Conservation (phyloP, 1,140 invertebrate species). For the Phymastichus coffea region DNA sequence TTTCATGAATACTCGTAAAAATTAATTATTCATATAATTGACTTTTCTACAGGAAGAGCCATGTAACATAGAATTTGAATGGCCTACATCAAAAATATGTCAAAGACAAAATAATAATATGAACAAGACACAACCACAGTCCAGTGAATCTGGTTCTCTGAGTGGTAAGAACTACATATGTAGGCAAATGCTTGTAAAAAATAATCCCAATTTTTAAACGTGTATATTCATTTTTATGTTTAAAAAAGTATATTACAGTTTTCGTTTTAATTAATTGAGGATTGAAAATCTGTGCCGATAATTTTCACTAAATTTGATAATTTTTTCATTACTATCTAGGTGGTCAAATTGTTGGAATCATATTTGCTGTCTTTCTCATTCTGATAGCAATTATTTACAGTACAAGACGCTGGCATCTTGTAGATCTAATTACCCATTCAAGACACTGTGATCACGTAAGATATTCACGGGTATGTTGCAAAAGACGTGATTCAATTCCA, state of each 20-base stretch:
- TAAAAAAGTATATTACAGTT: neutral
- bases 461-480: slow-evolving; percentile 15
- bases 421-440: slow-evolving; percentile 5
- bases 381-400: neutral
- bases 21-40: neutral
- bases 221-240: too few species aligned
- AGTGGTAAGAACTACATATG: neutral
- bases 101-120: too few species aligned
- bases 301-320: too few species aligned
- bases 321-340: too few species aligned
- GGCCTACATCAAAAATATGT: neutral
- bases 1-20: neutral
- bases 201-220: too few species aligned
- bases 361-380: neutral
- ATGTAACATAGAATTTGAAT: slow-evolving; percentile 1
- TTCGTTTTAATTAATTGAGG: neutral
- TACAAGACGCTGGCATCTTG: neutral
- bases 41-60: neutral
- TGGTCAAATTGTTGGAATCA: neutral
- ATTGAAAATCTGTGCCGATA: too few species aligned
- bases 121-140: too few species aligned
- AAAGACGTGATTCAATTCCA: too few species aligned
- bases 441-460: slow-evolving; percentile 13
- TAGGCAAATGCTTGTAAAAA: too few species aligned
- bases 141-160: neutral